These are phyloP conservation scores for Sisyra nigra DNA, from an alignment of 2,888 invertebrate genomes.

Conservation along the genomic window DNA sequence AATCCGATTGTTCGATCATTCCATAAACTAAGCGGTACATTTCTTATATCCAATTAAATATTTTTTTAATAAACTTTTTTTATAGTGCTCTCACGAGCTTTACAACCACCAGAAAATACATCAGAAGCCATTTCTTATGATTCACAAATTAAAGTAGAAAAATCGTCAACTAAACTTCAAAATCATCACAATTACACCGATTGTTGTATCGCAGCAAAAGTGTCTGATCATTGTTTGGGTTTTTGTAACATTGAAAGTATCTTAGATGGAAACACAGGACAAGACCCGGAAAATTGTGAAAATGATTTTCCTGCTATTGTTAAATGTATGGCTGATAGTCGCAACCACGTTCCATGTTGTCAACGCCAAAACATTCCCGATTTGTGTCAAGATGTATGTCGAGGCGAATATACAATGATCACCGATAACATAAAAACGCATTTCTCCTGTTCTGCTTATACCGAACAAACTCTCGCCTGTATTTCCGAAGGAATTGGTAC, in stretches of 20 bases:
- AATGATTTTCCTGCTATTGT: slow-evolving; percentile 67
- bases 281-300: slow-evolving; percentile 68
- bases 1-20: slow-evolving; percentile 63
- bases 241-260: slow-evolving; percentile 68
- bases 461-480: slow-evolving; percentile 66
- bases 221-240: slow-evolving; percentile 54
- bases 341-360: slow-evolving; percentile 77
- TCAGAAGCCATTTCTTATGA: slow-evolving; percentile 30
- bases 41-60: too few species aligned
- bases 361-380: slow-evolving; percentile 66
- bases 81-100: slow-evolving; percentile 45
- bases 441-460: slow-evolving; percentile 69
- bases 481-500: slow-evolving; percentile 64
- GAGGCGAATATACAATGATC: slow-evolving; percentile 71
- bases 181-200: slow-evolving; percentile 62
- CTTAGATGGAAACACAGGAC: slow-evolving; percentile 56
- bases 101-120: slow-evolving; percentile 40
- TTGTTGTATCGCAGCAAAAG: slow-evolving; percentile 56
- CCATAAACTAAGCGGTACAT: slow-evolving; percentile 58
- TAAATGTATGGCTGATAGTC: slow-evolving; percentile 61
- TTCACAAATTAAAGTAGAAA: slow-evolving; percentile 25
- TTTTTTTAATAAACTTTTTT: too few species aligned
- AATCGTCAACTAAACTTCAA: slow-evolving; percentile 27
- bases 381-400: slow-evolving; percentile 71
- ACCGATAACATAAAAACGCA: slow-evolving; percentile 72